Evolutionary conservation across 35 echinoderm and acorn worm genomes (phyloP).

Genomic region (Heliocidaris erythrogramma): DNA sequence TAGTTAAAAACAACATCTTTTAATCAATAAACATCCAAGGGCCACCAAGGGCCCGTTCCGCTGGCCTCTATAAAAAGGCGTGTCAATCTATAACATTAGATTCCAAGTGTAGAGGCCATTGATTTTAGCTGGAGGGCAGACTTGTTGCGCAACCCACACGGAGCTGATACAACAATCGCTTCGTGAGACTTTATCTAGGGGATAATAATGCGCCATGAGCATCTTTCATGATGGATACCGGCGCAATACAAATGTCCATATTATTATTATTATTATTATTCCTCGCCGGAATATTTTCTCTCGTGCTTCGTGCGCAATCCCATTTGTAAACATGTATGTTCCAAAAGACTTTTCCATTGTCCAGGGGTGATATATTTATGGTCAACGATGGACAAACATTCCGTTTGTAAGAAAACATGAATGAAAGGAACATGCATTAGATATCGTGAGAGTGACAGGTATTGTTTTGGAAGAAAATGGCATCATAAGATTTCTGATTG

Average conservation of each 20-base stretch:
- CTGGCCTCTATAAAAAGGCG: background rate
- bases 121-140: background rate
- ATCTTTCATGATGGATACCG: too few relatives aligned
- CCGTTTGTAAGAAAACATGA: background rate
- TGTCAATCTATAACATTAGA: background rate
- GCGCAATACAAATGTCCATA: too few relatives aligned
- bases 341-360: background rate
- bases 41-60: background rate
- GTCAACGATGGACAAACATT: background rate
- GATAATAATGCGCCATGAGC: too few relatives aligned
- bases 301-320: background rate
- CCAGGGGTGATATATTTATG: background rate
- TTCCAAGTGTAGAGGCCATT: conserved; percentile 1
- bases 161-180: background rate
- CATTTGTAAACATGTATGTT: background rate
- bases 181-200: too few relatives aligned
- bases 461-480: background rate
- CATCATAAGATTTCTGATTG: background rate
- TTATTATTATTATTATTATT: too few relatives aligned
- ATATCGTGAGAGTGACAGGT: background rate
- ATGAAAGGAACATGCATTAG: background rate
- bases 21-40: background rate
- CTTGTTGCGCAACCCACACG: background rate
- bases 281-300: background rate
- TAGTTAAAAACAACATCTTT: background rate